These are phyloP conservation scores for Lacanobia oleracea DNA, from an alignment of 2,888 invertebrate genomes.

Conservation along the genomic window DNA sequence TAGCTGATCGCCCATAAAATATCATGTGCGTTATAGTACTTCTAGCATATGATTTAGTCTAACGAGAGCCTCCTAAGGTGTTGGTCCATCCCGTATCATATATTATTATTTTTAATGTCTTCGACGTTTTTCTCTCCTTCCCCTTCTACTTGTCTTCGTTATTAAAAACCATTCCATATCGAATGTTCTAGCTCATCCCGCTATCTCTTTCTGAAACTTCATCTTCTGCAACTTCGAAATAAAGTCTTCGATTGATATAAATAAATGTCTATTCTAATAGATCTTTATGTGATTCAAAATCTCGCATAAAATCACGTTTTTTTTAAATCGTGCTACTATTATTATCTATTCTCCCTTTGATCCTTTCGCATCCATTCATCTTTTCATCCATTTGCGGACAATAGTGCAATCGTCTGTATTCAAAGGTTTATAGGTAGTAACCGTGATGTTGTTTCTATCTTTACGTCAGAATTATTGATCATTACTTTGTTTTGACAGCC, in stretches of 20 bases:
- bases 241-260: background rate
- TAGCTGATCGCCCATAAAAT: conserved; percentile 4
- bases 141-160: no score
- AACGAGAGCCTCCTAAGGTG: no score
- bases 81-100: no score
- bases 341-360: background rate
- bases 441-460: conserved; percentile 1
- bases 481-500: background rate
- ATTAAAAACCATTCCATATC: no score
- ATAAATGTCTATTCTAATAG: background rate
- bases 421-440: conserved; percentile 3
- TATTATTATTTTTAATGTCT: no score
- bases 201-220: no score
- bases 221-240: background rate
- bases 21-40: conserved; percentile 24
- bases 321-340: no score
- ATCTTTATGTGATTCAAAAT: background rate
- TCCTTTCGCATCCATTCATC: background rate
- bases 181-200: no score
- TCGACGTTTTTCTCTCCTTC: no score
- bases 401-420: background rate
- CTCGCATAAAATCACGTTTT: background rate
- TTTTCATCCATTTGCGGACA: background rate
- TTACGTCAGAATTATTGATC: conserved; percentile 11
- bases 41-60: background rate